Conservation (phyloP, 2,113 vertebrate genomes). For the Boleophthalmus pectinirostris region DNA sequence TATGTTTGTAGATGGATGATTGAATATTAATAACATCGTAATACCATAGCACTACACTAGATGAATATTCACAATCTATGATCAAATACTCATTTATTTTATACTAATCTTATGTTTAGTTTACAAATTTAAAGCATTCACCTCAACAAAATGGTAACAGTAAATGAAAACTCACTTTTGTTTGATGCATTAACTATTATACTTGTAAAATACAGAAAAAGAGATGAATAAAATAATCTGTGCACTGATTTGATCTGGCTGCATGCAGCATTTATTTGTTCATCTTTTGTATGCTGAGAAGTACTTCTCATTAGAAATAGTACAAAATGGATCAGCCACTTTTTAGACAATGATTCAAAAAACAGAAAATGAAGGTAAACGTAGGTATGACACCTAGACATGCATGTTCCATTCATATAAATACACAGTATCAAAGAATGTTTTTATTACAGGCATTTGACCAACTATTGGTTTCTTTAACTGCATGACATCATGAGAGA, state of each 20-base stretch:
- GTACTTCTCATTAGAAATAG: slow-evolving; percentile 77
- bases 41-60: neutral
- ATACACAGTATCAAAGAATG: slow-evolving; percentile 69
- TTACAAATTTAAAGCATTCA: neutral
- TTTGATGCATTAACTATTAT: neutral
- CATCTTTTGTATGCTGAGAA: slow-evolving; percentile 75
- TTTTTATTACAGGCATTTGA: slow-evolving; percentile 62
- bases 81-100: neutral
- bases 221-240: slow-evolving; percentile 23
- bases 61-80: neutral
- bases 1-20: too few relatives aligned
- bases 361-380: slow-evolving; percentile 50
- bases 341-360: slow-evolving; percentile 53
- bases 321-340: slow-evolving; percentile 75
- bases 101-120: neutral
- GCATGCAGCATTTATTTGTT: slow-evolving; percentile 89
- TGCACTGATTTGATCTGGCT: slow-evolving; percentile 61
- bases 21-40: too few relatives aligned
- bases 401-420: slow-evolving; percentile 74
- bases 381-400: slow-evolving; percentile 65
- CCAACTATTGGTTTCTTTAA: slow-evolving; percentile 34
- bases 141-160: neutral
- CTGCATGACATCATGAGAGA: slow-evolving; percentile 7
- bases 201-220: neutral
- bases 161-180: neutral